Percentiles rank a stretch among this genome's conserved stretches.
These are phyloP conservation scores for Oplegnathus fasciatus DNA, from an alignment of 2,113 vertebrate species.

Conservation along the genomic window DNA sequence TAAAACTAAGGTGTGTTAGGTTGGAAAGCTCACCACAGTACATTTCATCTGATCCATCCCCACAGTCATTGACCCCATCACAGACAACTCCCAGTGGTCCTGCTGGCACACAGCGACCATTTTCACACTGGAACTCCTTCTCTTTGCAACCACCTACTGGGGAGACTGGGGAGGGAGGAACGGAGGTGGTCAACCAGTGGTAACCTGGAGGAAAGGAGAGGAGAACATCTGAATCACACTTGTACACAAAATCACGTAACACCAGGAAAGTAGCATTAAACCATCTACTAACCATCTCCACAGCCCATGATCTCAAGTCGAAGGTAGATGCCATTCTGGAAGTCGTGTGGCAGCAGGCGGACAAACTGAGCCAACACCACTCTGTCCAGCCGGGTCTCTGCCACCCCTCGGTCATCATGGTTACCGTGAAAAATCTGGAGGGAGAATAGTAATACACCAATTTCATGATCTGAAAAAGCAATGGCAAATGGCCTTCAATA, in stretches of 20 bases:
- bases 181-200: constrained; percentile 48
- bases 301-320: constrained; percentile 91
- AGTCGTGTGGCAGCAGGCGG: constrained; percentile 86
- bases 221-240: neutral
- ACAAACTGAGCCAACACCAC: constrained; percentile 86
- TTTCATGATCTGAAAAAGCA: neutral
- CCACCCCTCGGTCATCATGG: constrained; percentile 74
- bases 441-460: neutral
- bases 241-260: neutral
- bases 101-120: constrained; percentile 81
- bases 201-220: constrained; percentile 47
- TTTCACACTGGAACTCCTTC: constrained; percentile 83
- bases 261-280: neutral
- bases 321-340: constrained; percentile 83
- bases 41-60: constrained; percentile 86
- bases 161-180: constrained; percentile 7
- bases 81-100: constrained; percentile 83
- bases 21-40: constrained; percentile 80
- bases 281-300: constrained; percentile 75
- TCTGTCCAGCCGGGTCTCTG: constrained; percentile 76
- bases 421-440: constrained; percentile 85
- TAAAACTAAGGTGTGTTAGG: neutral
- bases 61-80: constrained; percentile 85
- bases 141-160: constrained; percentile 66
- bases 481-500: neutral